These are phyloP conservation scores for Hyppa rectilinea DNA, from an alignment of 2,888 invertebrate species.

Conservation along the genomic window DNA sequence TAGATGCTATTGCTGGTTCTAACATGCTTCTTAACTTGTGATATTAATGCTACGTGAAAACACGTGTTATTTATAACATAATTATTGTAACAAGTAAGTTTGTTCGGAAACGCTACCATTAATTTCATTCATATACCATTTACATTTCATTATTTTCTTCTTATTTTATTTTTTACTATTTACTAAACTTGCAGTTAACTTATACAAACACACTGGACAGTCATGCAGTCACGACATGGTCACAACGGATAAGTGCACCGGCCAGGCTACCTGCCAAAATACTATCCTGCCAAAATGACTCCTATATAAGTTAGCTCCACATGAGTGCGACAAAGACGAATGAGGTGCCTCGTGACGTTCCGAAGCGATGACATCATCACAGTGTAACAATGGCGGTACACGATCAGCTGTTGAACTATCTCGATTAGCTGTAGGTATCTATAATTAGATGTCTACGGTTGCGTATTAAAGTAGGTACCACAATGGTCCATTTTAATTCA, in stretches of 20 bases:
- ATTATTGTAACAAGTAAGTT: too few species aligned
- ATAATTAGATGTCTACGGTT: neutral
- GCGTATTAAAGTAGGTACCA: neutral
- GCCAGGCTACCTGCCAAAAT: conserved; percentile 3
- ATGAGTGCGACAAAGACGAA: conserved; percentile 15
- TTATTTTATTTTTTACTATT: too few species aligned
- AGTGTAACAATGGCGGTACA: conserved; percentile 6
- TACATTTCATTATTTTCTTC: neutral
- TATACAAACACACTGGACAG: too few species aligned
- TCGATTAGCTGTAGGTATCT: neutral
- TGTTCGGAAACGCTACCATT: too few species aligned
- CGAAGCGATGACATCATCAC: conserved; percentile 14
- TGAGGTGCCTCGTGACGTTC: conserved; percentile 14
- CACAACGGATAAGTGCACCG: neutral
- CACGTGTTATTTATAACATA: neutral
- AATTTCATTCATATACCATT: neutral
- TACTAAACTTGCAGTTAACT: too few species aligned
- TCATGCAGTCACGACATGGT: neutral
- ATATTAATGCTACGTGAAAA: neutral
- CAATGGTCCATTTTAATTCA: neutral
- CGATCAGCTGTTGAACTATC: conserved; percentile 19
- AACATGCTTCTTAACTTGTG: neutral
- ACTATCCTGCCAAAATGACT: conserved; percentile 2
- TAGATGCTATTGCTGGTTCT: neutral
- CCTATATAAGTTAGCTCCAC: neutral